Conservation (phyloP, 2,113 vertebrate species). For the Mustela nigripes region DNA sequence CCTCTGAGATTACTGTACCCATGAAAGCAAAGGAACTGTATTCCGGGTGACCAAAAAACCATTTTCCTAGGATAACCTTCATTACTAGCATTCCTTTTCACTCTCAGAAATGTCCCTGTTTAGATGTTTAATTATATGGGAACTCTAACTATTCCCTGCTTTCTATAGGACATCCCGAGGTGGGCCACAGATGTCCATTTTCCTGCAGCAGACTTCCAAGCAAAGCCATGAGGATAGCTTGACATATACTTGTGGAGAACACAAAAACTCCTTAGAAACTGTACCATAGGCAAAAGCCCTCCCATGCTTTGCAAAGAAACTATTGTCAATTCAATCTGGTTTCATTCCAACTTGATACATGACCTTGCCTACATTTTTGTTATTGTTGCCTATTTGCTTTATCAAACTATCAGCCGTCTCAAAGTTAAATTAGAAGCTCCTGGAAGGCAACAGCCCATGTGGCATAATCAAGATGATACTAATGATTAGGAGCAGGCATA, state of each 20-base stretch:
- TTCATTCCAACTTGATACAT: not conserved
- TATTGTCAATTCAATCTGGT: not conserved
- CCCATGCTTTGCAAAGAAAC: not conserved
- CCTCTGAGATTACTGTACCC: not conserved
- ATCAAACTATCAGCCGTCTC: not conserved
- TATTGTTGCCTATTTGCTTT: not conserved
- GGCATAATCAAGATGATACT: not conserved
- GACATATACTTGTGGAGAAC: not conserved
- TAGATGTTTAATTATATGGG: not conserved
- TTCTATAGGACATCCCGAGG: not conserved
- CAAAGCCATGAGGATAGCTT: not conserved
- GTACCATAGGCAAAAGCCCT: not conserved
- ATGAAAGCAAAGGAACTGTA: not conserved
- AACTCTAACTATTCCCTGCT: not conserved
- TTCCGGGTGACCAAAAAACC: not conserved
- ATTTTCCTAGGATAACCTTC: not conserved
- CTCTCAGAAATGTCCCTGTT: not conserved
- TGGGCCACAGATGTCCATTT: not conserved
- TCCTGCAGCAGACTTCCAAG: not conserved
- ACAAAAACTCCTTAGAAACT: not conserved
- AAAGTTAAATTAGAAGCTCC: not conserved
- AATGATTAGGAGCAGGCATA: not conserved
- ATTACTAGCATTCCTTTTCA: not conserved
- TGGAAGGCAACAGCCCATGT: not conserved
- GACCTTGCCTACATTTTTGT: not conserved